Evolutionary conservation across 2,797 vertebrate genomes (phyloP).

Genomic region (Cyprinodon diabolis): DNA sequence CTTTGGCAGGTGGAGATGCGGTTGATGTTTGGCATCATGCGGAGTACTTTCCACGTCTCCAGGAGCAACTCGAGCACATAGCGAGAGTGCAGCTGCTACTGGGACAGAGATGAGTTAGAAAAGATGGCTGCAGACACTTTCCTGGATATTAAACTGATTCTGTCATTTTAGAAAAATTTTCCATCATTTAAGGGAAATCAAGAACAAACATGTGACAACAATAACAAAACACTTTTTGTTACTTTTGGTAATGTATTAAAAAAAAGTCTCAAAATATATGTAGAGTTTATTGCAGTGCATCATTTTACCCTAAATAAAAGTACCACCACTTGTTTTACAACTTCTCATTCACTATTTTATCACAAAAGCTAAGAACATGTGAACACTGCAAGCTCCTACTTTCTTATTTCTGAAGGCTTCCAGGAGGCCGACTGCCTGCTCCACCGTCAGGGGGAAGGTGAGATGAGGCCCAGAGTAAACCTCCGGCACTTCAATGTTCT

Average conservation of each 20-base stretch:
- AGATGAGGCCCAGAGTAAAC: conserved; percentile 89
- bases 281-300: no score
- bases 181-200: neutral
- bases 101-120: conserved; percentile 68
- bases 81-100: conserved; percentile 94
- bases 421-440: conserved; percentile 86
- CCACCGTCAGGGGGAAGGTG: conserved; percentile 88
- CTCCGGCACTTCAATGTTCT: conserved; percentile 86
- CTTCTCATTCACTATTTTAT: neutral
- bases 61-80: conserved; percentile 92
- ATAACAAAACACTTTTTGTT: no score
- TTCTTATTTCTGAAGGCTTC: conserved; percentile 94
- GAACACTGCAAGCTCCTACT: conserved; percentile 76
- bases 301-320: neutral
- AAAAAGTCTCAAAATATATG: no score
- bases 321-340: neutral
- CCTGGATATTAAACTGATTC: no score
- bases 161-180: no score
- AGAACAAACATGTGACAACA: neutral
- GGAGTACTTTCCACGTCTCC: conserved; percentile 88
- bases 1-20: conserved; percentile 90
- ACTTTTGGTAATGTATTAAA: no score
- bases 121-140: conserved; percentile 4
- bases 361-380: no score
- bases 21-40: conserved; percentile 91